Percentiles rank a stretch among this genome's conserved stretches.
These are phyloP conservation scores for Gnathonemus echidnorhynchus DNA, from an alignment of 2,113 vertebrate species.

Conservation along the genomic window DNA sequence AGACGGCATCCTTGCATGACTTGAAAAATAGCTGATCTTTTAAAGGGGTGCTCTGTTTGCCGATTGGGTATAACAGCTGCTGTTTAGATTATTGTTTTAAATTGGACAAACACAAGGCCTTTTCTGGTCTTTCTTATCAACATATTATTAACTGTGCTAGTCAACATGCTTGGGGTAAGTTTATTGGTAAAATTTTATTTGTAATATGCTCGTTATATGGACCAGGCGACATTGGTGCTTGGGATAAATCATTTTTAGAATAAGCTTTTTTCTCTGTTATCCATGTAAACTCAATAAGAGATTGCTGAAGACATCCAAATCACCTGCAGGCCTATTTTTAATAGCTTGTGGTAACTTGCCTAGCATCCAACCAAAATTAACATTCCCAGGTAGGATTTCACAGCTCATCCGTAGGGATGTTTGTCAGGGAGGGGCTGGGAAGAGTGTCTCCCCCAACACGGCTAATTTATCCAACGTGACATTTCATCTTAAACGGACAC, in stretches of 20 bases:
- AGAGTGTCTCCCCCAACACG: background rate
- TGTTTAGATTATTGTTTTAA: background rate
- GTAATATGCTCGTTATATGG: background rate
- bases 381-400: background rate
- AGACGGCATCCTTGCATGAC: background rate
- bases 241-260: background rate
- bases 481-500: constrained; percentile 62
- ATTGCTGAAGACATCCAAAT: background rate
- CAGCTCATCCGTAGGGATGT: background rate
- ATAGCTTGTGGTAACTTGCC: background rate
- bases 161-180: background rate
- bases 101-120: background rate
- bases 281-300: background rate
- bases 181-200: background rate
- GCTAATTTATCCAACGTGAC: constrained; percentile 21
- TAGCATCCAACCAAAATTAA: background rate
- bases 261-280: background rate
- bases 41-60: background rate
- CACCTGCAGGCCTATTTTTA: background rate
- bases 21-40: background rate
- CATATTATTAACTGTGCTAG: background rate
- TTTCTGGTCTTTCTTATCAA: background rate
- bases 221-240: background rate
- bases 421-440: background rate
- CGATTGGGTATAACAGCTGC: background rate